These are phyloP conservation scores for Colletes gigas DNA, from an alignment of 1,140 invertebrate species.

Conservation along the genomic window DNA sequence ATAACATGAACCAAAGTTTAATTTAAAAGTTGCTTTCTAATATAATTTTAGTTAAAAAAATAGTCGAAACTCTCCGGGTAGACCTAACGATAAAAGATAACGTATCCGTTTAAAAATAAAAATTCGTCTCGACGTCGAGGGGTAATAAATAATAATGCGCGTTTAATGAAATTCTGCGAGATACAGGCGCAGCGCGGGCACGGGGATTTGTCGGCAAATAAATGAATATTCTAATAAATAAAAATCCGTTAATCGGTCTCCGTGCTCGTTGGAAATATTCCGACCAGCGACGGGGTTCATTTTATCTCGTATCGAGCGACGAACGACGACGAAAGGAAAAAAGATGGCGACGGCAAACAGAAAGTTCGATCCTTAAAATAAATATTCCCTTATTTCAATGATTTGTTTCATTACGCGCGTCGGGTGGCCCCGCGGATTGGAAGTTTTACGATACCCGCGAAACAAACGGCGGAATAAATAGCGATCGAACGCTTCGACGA, in stretches of 20 bases:
- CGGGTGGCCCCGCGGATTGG: not conserved
- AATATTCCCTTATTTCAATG: conserved; percentile 4
- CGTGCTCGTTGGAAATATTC: not conserved
- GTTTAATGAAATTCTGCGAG: not conserved
- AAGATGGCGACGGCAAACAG: not conserved
- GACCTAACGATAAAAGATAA: no score
- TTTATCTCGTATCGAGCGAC: not conserved
- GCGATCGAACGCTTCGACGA: not conserved
- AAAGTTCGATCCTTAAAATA: not conserved
- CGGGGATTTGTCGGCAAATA: not conserved
- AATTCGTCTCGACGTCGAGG: not conserved
- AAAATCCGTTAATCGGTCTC: not conserved
- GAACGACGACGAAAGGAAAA: not conserved
- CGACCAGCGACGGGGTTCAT: not conserved
- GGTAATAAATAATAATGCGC: not conserved
- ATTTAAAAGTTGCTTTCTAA: no score
- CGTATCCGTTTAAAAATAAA: not conserved
- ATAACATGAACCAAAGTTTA: no score
- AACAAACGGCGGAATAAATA: not conserved
- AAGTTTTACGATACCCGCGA: not conserved
- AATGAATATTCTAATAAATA: conserved; percentile 9
- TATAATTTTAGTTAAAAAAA: no score
- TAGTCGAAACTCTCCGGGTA: no score
- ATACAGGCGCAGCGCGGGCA: no score
- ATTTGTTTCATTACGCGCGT: not conserved